These are phyloP conservation scores for Boloria selene DNA, from an alignment of 2,888 invertebrate species.

Conservation along the genomic window DNA sequence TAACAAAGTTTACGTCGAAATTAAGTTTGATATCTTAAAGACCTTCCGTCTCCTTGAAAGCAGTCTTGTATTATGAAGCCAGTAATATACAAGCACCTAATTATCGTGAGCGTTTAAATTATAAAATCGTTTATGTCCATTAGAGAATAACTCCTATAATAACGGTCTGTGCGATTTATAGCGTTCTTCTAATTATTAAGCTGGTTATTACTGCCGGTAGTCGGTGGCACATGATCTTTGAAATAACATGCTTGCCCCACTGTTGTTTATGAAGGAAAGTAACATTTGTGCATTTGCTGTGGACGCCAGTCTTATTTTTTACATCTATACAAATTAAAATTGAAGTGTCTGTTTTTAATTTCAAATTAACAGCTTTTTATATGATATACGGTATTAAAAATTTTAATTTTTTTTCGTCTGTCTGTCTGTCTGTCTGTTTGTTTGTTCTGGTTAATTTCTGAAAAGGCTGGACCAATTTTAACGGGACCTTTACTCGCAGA, in stretches of 20 bases:
- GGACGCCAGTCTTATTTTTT: too few relatives aligned
- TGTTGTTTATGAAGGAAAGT: background rate
- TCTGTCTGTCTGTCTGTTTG: too few relatives aligned
- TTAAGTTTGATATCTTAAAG: too few relatives aligned
- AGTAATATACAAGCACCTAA: slow-evolving; percentile 15
- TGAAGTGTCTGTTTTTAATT: too few relatives aligned
- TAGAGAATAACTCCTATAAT: slow-evolving; percentile 33
- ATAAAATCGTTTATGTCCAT: slow-evolving; percentile 35
- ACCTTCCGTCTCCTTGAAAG: background rate
- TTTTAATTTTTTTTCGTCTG: too few relatives aligned
- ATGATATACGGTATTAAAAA: too few relatives aligned
- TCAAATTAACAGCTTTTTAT: too few relatives aligned
- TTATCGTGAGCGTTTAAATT: slow-evolving; percentile 30
- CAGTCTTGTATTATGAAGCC: slow-evolving; percentile 3
- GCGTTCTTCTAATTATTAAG: slow-evolving; percentile 31
- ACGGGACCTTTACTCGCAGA: too few relatives aligned
- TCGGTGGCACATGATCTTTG: slow-evolving; percentile 15
- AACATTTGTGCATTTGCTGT: background rate
- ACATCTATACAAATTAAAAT: too few relatives aligned
- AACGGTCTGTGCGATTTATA: slow-evolving; percentile 34
- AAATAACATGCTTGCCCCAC: background rate
- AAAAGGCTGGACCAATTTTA: too few relatives aligned
- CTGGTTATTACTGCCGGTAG: slow-evolving; percentile 19
- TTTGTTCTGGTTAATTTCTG: too few relatives aligned
- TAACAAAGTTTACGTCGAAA: too few relatives aligned